Conservation (phyloP, 1,140 invertebrate genomes). For the Papilio helenus region DNA sequence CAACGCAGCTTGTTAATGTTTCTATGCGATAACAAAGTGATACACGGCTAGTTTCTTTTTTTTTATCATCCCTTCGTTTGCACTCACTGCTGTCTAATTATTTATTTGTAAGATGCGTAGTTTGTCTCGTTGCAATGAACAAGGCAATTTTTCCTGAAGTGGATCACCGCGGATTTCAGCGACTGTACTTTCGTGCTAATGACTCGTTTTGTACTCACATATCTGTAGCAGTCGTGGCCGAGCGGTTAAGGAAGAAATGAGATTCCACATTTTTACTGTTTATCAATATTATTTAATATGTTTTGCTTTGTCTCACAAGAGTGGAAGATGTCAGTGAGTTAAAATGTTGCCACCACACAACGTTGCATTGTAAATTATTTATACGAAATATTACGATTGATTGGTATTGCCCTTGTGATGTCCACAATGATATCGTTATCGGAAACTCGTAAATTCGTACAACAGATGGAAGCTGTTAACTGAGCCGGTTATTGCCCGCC, state of each 20-base stretch:
- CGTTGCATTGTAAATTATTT: background rate
- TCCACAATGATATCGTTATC: constrained; percentile 2
- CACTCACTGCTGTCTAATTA: too few species aligned
- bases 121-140: too few species aligned
- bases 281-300: too few species aligned
- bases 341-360: background rate
- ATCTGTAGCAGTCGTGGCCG: constrained; percentile 4
- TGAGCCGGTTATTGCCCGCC: constrained; percentile 1
- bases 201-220: background rate
- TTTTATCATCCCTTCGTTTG: too few species aligned
- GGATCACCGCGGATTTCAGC: too few species aligned
- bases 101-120: too few species aligned
- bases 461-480: constrained; percentile 3
- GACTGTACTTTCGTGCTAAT: background rate
- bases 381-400: background rate
- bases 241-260: constrained; percentile 36
- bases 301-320: too few species aligned
- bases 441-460: constrained; percentile 11
- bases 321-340: background rate
- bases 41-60: too few species aligned
- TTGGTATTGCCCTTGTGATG: constrained; percentile 1
- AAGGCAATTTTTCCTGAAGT: too few species aligned
- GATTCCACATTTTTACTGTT: constrained; percentile 18
- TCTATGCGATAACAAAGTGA: too few species aligned
- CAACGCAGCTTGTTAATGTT: too few species aligned